These are phyloP conservation scores for Tipula unca DNA, from an alignment of 2,888 invertebrate species.

Conservation along the genomic window DNA sequence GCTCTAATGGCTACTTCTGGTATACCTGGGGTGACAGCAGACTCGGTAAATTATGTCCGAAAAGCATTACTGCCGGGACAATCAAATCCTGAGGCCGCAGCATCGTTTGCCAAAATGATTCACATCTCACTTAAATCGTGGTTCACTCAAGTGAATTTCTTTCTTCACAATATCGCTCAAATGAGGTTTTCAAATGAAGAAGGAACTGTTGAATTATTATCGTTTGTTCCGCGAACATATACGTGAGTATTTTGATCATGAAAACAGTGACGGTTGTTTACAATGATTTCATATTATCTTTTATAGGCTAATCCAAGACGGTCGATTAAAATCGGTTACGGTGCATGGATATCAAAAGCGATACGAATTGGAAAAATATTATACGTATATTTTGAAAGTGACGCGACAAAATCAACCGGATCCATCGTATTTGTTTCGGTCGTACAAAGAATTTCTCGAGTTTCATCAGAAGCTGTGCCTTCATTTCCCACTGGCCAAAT, in stretches of 20 bases:
- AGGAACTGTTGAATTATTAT: conserved; percentile 68
- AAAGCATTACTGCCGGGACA: conserved; percentile 78
- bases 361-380: conserved; percentile 95
- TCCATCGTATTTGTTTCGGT: conserved; percentile 81
- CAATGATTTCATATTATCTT: neutral
- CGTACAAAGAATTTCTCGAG: conserved; percentile 95
- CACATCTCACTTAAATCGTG: conserved; percentile 86
- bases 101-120: conserved; percentile 92
- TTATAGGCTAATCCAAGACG: conserved; percentile 76
- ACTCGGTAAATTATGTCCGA: conserved; percentile 88
- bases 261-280: conserved; percentile 9
- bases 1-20: conserved; percentile 89
- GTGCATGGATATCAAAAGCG: conserved; percentile 89
- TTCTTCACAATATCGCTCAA: conserved; percentile 94
- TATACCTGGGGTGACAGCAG: conserved; percentile 82
- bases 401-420: conserved; percentile 78
- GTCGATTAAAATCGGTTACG: conserved; percentile 73
- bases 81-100: conserved; percentile 91
- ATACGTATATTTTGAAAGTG: conserved; percentile 82
- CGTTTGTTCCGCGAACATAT: conserved; percentile 90
- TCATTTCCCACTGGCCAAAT: conserved; percentile 83
- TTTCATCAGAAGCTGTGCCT: conserved; percentile 89
- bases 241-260: conserved; percentile 54
- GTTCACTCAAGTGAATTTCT: conserved; percentile 97
- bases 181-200: conserved; percentile 85